phyloP scores from a whole-genome alignment of 1,140 invertebrate species.

The Condylostylus longicornis region DNA sequence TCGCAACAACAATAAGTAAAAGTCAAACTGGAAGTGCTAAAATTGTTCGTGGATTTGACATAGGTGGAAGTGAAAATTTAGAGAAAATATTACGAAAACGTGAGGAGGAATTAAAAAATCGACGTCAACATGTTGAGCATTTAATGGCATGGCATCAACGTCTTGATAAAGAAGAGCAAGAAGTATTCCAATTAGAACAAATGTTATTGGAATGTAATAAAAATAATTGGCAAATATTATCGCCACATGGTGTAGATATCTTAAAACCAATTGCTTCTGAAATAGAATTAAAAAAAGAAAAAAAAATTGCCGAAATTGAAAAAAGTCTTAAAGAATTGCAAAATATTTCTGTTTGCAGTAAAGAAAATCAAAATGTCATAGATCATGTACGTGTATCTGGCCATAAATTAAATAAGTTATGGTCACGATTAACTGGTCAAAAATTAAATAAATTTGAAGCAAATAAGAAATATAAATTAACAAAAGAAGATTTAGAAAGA shows the following conservation, averaged over 20 bases:
- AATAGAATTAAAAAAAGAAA: slow-evolving; percentile 7
- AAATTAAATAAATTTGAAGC: slow-evolving; percentile 10
- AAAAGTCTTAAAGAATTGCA: slow-evolving; percentile 11
- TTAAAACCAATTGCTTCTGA: background rate
- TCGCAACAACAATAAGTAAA: too few species aligned
- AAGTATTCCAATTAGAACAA: slow-evolving; percentile 11
- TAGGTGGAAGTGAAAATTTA: too few species aligned
- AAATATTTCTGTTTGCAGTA: slow-evolving; percentile 6
- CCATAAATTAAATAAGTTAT: slow-evolving; percentile 14
- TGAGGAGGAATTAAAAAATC: slow-evolving; percentile 10
- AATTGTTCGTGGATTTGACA: too few species aligned
- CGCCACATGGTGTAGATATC: background rate
- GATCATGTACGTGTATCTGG: slow-evolving; percentile 10
- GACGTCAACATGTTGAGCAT: slow-evolving; percentile 12
- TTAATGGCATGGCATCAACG: slow-evolving; percentile 14
- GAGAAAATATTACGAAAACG: slow-evolving; percentile 11
- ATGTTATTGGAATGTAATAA: slow-evolving; percentile 8
- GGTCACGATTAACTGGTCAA: slow-evolving; percentile 12
- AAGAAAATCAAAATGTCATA: slow-evolving; percentile 1
- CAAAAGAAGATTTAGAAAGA: slow-evolving; percentile 11
- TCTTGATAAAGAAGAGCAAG: slow-evolving; percentile 13
- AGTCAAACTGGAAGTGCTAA: too few species aligned
- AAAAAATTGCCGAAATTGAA: slow-evolving; percentile 11
- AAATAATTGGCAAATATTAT: too few species aligned
- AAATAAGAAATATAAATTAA: slow-evolving; percentile 10